Evolutionary conservation across 2,797 vertebrate species (phyloP), one percentile per base, ranked within the genome.

Genomic region (Platalea minor): DNA sequence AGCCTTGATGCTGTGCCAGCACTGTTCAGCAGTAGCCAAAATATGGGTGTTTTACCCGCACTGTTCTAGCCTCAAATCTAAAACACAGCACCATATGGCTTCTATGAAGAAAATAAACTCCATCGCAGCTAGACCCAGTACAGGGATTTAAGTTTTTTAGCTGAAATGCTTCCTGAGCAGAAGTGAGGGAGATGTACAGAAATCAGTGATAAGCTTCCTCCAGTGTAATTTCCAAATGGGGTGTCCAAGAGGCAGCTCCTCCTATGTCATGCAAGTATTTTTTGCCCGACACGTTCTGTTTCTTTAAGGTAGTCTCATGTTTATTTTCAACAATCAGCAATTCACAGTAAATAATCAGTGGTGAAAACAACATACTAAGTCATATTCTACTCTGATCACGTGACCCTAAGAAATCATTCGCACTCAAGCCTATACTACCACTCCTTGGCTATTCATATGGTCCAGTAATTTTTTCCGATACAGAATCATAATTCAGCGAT

Each of bases 41-140:
- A 64, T 1, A 67, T 0, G 1, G 18, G 9, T 23, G 35, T 16
- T 8, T 37, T 29, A 31, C 5, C 17, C 1, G 3, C 37, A 46
- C 21, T 45, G 29, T 63, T 68, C 25, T 48, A 65, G 13, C 16
- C 67, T 28, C 54, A 64, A 45, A 69, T 35, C 50, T 57, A 41
- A 18, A 76, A 21, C 60, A n/a, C 31, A 39, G 28, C 33, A 46
- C 7, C 56, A 10, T n/a, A 5, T 3, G 12, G 56, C 46, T 74
- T 17, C 17, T 64, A 29, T 13, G 39, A 37, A 45, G 26, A 56
- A 50, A 65, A 21, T 2, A 8, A 88, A 60, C 46, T 19, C 33
- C 13, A 31, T 13, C 74, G 28, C 54, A 64, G 19, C 45, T 56
- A 77, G 15, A 37, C 3, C 4, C 45, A 33, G 16, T 0, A 41